Evolutionary conservation across 1,140 invertebrate genomes (phyloP), one percentile per base, ranked within the genome.

Genomic region (Drosophila nigrodunni): DNA sequence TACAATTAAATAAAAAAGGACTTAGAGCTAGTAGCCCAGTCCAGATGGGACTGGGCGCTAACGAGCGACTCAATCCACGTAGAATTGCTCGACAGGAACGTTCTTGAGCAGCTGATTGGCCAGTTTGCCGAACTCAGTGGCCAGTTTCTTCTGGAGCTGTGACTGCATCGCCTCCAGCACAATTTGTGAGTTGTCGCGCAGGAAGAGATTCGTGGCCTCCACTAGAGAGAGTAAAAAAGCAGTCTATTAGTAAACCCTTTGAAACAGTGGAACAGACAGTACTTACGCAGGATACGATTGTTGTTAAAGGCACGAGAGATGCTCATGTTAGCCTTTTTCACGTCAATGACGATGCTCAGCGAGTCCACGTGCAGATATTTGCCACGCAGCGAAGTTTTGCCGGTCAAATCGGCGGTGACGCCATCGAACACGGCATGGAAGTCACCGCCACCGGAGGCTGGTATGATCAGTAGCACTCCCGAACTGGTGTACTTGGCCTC

Each of bases 181-280:
- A 88, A 96, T 94, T 52, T 94, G 94, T 2, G 95, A 95, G 80
- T 96, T 96, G 82, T 96, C 95, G 34, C 94, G 93, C 9, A 96
- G 93, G 80, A 96, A 96, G 34, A 96, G 92, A 89, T 96, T 96
- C 1, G 94, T 96, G 11, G 95, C 95, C 92, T 96, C 95, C 68
- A 94, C 95, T 96, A 64, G 7, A 62, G 7, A 11, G 4, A 13
- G 18, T 2, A 7, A 41, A 10, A 11, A 3, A 7, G 7, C 7
- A 1, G 9, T 13, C 2, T 13, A 21, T 34, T 25, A 18, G 52
- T 2, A 13, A n/a, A 5, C 25, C 6, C 2, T 8, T 3, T 3
- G 0, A 1, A 2, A 37, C 8, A 3, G n/a, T 50, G 7, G 2
- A 15, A 15, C 34, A 8, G 2, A 5, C 0, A 46, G 41, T 11